Base-by-base conservation (phyloP, 1,140 invertebrate genomes). In the Aphis craccivora region DNA sequence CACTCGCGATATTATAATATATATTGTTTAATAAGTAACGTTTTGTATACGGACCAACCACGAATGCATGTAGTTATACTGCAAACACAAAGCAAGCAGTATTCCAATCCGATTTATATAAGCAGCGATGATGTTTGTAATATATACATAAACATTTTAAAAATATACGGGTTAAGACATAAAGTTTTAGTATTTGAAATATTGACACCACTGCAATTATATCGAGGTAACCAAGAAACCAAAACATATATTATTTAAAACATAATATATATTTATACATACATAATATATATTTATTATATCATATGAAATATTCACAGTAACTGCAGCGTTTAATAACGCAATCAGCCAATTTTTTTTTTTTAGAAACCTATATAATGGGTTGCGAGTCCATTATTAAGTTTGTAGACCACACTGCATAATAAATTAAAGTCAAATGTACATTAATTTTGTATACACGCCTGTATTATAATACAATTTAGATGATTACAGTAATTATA, bases 71-170 rank as follows among this genome's bases (percentile, higher is more conserved):
- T 40, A 76, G n/a, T 35, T 76, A 20, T n/a, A n/a, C n/a, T n/a
- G n/a, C 60, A 76, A 76, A 76, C 60, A 76, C 30, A 76, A 76
- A 76, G 60, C 60, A 60, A 60, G 30, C n/a, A 67, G 37, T n/a
- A 76, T 76, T 76, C 60, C n/a, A 76, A n/a, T 76, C 60, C n/a
- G 30, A 76, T 76, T 76, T 76, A 76, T 67, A 67, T 67, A 30
- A 76, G 60, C 60, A 14, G 30, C 14, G 60, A 76, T 76, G 30
- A 76, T 76, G 60, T 76, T 4, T 67, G 11, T 11, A 11, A 4
- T 55, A 23, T 55, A 55, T 45, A 45, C 45, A 45, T 9, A 45
- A 45, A 7, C 0, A 45, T 45, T 11, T 45, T 45, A 45, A 45
- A 45, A 45, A 45, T 45, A 45, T 45, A 45, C 45, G 11, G 11